A percentile compares a stretch with the other conserved stretches of the same genome.
phyloP scores from a whole-genome alignment of 1,140 invertebrate species.

The Metaphire vulgaris region DNA sequence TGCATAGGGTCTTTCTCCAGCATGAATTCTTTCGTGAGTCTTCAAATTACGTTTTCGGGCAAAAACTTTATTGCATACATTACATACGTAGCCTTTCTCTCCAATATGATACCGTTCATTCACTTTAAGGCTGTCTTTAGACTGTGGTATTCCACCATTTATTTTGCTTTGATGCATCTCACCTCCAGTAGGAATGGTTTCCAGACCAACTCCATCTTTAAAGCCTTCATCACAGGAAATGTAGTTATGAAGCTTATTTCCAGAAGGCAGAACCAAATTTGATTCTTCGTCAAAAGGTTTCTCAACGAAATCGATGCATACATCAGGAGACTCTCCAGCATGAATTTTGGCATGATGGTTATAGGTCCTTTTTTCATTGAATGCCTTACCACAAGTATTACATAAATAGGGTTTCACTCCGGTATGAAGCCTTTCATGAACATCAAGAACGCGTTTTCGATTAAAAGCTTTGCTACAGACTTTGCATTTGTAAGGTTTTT shows the following conservation, averaged over 20 bases:
- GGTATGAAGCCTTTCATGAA: neutral
- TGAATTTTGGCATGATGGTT: neutral
- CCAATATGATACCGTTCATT: neutral
- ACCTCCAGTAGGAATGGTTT: neutral
- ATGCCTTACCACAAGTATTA: neutral
- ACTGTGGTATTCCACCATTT: neutral
- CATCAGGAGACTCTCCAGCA: no score
- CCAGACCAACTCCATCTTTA: neutral
- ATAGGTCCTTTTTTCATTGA: neutral
- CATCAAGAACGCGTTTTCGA: neutral
- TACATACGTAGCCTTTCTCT: neutral
- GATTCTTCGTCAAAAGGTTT: no score
- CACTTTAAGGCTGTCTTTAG: neutral
- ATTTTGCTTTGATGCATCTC: neutral
- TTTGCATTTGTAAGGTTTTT: neutral
- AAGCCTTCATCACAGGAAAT: neutral
- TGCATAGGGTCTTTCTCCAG: no score
- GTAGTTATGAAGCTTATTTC: no score
- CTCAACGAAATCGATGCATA: no score
- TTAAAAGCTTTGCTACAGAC: neutral
- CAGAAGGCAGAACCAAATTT: no score
- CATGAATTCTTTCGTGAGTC: no score
- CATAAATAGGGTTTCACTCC: constrained; percentile 11
- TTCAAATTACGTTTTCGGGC: neutral
- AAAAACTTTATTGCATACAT: neutral